phyloP scores from a whole-genome alignment of 2,888 invertebrate species.

The Xestia ashworthii region DNA sequence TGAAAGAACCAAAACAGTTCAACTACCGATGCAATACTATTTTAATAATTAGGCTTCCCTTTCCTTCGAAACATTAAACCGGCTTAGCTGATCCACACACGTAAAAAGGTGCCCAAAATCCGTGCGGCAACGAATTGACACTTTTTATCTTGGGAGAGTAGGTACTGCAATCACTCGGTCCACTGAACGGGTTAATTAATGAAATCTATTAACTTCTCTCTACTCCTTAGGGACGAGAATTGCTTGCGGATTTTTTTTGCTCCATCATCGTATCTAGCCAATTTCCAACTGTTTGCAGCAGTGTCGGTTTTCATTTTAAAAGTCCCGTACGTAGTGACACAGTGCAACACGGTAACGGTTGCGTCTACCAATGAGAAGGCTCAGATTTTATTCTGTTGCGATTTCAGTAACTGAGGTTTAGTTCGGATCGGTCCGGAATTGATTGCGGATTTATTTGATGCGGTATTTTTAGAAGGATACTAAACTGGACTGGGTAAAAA shows the following conservation, averaged over 20 bases:
- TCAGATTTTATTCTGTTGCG: constrained; percentile 65
- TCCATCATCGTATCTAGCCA: constrained; percentile 80
- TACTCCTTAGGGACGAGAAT: constrained; percentile 83
- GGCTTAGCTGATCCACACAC: constrained; percentile 74
- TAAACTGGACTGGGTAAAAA: constrained; percentile 49
- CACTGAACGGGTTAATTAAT: constrained; percentile 90
- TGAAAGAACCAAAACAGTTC: neutral
- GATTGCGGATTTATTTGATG: constrained; percentile 69
- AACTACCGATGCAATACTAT: neutral
- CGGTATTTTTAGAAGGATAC: constrained; percentile 58
- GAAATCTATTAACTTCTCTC: constrained; percentile 90
- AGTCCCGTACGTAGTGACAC: constrained; percentile 45
- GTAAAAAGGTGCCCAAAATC: constrained; percentile 81
- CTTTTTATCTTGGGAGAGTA: constrained; percentile 83
- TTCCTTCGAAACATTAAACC: constrained; percentile 55
- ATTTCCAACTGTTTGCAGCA: constrained; percentile 74
- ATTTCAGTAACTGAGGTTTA: constrained; percentile 60
- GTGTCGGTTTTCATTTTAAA: constrained; percentile 69
- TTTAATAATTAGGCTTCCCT: constrained; percentile 25
- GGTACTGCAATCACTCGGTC: constrained; percentile 88
- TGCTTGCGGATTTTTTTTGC: constrained; percentile 82
- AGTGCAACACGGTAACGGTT: constrained; percentile 58
- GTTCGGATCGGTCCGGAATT: constrained; percentile 63
- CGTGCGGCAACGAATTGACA: constrained; percentile 82
- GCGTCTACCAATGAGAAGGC: constrained; percentile 45